phyloP scores from a whole-genome alignment of 2,888 invertebrate genomes.

The Brachypalpus laphriformis region DNA sequence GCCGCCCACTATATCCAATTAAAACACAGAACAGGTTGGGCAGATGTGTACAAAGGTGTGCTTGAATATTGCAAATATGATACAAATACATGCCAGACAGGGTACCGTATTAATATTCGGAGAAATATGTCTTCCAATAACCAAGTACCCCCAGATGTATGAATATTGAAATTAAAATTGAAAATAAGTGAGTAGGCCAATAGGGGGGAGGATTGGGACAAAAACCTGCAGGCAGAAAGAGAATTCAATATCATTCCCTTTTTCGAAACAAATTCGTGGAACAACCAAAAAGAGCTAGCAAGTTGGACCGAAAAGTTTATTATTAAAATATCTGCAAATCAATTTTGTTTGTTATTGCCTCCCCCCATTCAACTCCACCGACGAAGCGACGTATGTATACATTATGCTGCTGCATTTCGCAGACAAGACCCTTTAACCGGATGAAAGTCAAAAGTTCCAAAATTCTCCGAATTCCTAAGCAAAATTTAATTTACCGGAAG shows the following conservation, averaged over 20 bases:
- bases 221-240: neutral
- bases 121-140: neutral
- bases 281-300: neutral
- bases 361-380: neutral
- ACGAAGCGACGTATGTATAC: too few species aligned
- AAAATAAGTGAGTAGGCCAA: neutral
- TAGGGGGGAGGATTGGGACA: neutral
- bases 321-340: neutral
- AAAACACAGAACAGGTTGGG: too few species aligned
- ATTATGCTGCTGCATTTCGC: neutral
- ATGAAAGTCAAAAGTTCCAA: neutral
- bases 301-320: neutral
- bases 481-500: slow-evolving; percentile 19
- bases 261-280: neutral
- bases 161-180: neutral
- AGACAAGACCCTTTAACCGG: neutral
- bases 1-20: too few species aligned
- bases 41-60: too few species aligned
- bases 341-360: neutral
- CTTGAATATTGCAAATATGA: neutral
- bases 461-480: neutral
- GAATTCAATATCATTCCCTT: neutral
- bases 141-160: too few species aligned
- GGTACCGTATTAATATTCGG: neutral
- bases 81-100: neutral